Percentiles rank a stretch among this genome's conserved stretches.
Conservation (phyloP, 2,113 vertebrate genomes). For the Chionodraco myersi region DNA sequence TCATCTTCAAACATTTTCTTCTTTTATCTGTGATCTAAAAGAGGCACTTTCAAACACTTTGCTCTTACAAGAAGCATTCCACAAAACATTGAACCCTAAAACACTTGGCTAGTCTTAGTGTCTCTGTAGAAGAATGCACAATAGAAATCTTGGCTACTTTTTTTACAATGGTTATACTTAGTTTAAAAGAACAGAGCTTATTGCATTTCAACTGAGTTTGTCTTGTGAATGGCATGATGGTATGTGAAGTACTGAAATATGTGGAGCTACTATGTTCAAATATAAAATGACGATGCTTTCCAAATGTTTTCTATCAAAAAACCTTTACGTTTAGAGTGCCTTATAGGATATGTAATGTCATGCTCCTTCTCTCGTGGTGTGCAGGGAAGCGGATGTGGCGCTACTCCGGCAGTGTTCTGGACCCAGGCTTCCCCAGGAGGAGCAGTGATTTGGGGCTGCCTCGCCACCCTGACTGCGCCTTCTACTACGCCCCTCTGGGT, state of each 20-base stretch:
- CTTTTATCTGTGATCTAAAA: not conserved
- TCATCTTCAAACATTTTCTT: not conserved
- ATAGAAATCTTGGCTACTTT: not conserved
- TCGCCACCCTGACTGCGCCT: conserved; percentile 88
- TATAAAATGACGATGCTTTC: not conserved
- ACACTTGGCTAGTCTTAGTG: not conserved
- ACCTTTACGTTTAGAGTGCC: too few species aligned
- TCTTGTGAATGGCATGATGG: too few species aligned
- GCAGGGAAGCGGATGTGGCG: conserved; percentile 93
- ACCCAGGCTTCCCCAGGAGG: conserved; percentile 84
- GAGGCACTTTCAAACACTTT: not conserved
- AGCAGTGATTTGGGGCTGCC: conserved; percentile 86
- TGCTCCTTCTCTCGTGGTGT: not conserved
- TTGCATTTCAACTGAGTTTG: too few species aligned
- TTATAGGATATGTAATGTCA: not conserved
- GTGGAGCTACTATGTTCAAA: not conserved
- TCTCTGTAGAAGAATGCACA: not conserved
- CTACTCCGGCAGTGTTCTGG: conserved; percentile 78
- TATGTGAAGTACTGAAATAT: not conserved
- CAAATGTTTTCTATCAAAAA: not conserved
- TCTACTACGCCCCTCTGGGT: conserved; percentile 90
- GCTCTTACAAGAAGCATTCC: not conserved
- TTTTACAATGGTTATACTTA: too few species aligned
- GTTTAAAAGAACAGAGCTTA: too few species aligned
- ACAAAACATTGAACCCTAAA: not conserved